phyloP scores from a whole-genome alignment of 2,888 invertebrate species.

The Drosophila ezoana region DNA sequence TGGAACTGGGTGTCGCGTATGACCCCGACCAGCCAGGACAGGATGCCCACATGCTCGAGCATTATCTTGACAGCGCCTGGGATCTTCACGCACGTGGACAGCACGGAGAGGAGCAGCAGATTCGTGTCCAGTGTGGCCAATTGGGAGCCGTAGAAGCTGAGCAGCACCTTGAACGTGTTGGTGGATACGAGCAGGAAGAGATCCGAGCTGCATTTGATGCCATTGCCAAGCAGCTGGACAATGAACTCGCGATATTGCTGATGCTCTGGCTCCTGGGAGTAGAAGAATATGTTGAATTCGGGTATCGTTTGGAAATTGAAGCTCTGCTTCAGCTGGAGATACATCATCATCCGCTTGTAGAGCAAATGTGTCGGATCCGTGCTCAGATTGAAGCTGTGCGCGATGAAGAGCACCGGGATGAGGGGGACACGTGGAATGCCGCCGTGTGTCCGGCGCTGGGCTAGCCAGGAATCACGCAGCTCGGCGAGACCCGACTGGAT shows the following conservation, averaged over 20 bases:
- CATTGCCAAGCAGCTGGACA: constrained; percentile 90
- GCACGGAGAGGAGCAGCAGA: constrained; percentile 88
- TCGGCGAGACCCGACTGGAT: constrained; percentile 82
- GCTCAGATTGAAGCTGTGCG: constrained; percentile 87
- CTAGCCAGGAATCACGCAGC: constrained; percentile 78
- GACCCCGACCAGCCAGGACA: constrained; percentile 88
- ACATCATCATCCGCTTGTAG: constrained; percentile 91
- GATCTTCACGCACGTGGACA: constrained; percentile 88
- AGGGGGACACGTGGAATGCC: constrained; percentile 83
- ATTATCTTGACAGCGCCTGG: constrained; percentile 88
- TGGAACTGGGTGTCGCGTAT: constrained; percentile 82
- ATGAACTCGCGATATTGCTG: constrained; percentile 91
- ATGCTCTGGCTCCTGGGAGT: constrained; percentile 90
- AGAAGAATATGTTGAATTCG: constrained; percentile 93
- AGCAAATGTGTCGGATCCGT: constrained; percentile 91
- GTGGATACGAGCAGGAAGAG: constrained; percentile 90
- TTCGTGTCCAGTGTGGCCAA: constrained; percentile 88
- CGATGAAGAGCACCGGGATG: constrained; percentile 82
- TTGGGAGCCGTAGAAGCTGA: constrained; percentile 89
- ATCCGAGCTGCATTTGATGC: constrained; percentile 91
- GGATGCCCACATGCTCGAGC: constrained; percentile 88
- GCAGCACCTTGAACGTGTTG: constrained; percentile 91
- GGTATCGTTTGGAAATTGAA: constrained; percentile 93
- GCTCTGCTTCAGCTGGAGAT: constrained; percentile 91
- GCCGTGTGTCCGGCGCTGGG: constrained; percentile 81